phyloP scores from a whole-genome alignment of 1,140 invertebrate species.

The Drosophila virilis region DNA sequence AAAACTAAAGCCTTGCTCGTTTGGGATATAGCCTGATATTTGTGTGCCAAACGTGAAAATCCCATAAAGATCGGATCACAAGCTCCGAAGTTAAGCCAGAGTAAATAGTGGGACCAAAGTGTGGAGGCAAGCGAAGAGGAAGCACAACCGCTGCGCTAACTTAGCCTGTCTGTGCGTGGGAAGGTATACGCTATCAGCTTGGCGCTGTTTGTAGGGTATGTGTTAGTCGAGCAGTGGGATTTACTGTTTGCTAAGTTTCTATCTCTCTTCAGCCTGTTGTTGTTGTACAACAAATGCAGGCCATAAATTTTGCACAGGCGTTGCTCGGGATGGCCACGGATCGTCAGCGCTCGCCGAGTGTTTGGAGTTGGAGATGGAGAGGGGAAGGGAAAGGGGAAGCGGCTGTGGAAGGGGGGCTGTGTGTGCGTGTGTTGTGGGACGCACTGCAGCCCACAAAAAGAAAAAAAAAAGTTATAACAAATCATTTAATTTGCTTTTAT shows the following conservation, averaged over 20 bases:
- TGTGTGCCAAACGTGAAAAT: too few species aligned
- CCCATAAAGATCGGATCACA: too few species aligned
- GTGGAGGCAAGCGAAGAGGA: too few species aligned
- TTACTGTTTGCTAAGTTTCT: background rate
- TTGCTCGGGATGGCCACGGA: conserved; percentile 43
- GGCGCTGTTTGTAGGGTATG: too few species aligned
- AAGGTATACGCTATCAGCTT: too few species aligned
- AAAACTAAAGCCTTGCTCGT: too few species aligned
- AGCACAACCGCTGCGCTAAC: background rate
- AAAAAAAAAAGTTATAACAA: conserved; percentile 34
- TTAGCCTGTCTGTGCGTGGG: background rate
- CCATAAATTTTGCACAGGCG: conserved; percentile 54
- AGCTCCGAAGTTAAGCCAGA: too few species aligned
- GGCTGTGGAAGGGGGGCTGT: background rate
- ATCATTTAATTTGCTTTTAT: conserved; percentile 63
- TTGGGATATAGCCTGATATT: too few species aligned
- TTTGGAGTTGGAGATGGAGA: background rate
- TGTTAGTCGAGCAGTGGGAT: too few species aligned
- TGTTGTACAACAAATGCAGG: conserved; percentile 51
- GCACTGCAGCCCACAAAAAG: conserved; percentile 21
- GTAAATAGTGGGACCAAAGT: too few species aligned
- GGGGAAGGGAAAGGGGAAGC: background rate
- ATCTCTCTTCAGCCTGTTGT: conserved; percentile 3
- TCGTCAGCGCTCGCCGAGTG: background rate
- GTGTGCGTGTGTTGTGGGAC: background rate